Conservation (phyloP, 1,140 invertebrate genomes). For the Drosophila insularis region DNA sequence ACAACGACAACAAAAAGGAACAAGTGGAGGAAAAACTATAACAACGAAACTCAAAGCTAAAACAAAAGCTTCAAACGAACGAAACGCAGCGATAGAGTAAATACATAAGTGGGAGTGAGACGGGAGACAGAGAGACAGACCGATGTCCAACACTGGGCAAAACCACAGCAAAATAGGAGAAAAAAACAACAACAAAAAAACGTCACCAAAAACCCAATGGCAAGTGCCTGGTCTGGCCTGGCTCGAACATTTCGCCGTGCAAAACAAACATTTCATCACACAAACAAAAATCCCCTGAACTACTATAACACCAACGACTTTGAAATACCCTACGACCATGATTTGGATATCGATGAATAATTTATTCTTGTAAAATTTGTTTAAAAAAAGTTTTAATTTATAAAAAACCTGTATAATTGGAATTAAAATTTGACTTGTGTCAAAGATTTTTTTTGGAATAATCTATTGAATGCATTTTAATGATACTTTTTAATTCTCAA, state of each 20-base stretch:
- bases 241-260: slow-evolving; percentile 70
- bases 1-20: slow-evolving; percentile 30
- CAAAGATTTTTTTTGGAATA: no score
- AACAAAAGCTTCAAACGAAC: slow-evolving; percentile 73
- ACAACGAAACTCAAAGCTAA: slow-evolving; percentile 52
- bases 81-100: slow-evolving; percentile 46
- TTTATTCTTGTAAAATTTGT: no score
- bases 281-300: slow-evolving; percentile 32
- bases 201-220: slow-evolving; percentile 50
- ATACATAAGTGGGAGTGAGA: not conserved
- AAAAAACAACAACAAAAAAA: slow-evolving; percentile 38
- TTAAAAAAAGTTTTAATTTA: no score
- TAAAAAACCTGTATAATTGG: no score
- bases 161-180: slow-evolving; percentile 43
- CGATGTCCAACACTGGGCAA: slow-evolving; percentile 42
- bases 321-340: not conserved
- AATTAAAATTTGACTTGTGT: no score
- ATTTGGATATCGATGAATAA: no score
- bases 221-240: slow-evolving; percentile 58
- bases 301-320: not conserved
- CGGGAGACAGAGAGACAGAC: slow-evolving; percentile 1
- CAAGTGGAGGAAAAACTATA: slow-evolving; percentile 46
- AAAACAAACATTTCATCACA: slow-evolving; percentile 80
- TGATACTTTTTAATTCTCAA: no score
- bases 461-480: no score